Conservation (phyloP, 2,888 invertebrate species). For the Calameuta idolon region DNA sequence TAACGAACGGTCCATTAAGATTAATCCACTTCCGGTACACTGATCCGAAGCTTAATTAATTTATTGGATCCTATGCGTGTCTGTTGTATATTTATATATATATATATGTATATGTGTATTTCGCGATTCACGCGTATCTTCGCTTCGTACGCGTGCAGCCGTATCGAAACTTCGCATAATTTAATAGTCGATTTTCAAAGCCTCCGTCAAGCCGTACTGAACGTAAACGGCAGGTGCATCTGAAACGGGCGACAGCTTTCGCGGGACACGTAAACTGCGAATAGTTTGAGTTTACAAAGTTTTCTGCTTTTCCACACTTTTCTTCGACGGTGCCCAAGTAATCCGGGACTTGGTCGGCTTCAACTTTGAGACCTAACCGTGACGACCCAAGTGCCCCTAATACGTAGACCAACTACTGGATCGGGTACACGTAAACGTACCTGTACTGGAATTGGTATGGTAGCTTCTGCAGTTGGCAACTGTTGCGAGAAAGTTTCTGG, state of each 20-base stretch:
- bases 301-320: background rate
- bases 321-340: background rate
- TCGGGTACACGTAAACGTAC: background rate
- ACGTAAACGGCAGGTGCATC: background rate
- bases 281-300: background rate
- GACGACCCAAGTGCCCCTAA: background rate
- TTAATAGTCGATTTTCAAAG: background rate
- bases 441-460: background rate
- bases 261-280: background rate
- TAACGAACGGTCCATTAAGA: background rate
- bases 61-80: background rate
- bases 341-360: background rate
- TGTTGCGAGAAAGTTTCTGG: background rate
- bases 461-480: background rate
- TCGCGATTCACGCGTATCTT: background rate
- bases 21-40: background rate
- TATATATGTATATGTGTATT: background rate
- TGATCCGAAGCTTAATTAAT: background rate
- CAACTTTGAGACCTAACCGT: background rate
- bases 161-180: background rate
- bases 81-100: too few relatives aligned
- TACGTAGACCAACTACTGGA: background rate
- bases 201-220: background rate
- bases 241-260: background rate
- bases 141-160: too few relatives aligned